phyloP scores from a whole-genome alignment of 2,888 invertebrate genomes.

The Chrysolina haemoptera region DNA sequence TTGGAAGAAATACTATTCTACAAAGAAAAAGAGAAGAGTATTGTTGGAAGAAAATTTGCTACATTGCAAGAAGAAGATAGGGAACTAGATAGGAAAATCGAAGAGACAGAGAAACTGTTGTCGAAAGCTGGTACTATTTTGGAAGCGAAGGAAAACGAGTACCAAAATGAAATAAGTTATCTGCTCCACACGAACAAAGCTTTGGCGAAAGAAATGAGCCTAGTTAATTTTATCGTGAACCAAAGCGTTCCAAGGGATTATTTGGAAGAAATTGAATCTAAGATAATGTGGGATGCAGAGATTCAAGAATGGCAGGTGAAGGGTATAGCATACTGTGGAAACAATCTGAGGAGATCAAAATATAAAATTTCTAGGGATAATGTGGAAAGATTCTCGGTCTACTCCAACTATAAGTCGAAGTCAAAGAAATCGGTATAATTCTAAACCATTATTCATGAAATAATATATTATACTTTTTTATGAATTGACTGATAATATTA shows the following conservation, averaged over 20 bases:
- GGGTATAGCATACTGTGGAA: slow-evolving; percentile 97
- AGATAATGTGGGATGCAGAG: slow-evolving; percentile 96
- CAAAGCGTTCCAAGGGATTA: slow-evolving; percentile 92
- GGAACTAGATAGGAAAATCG: slow-evolving; percentile 88
- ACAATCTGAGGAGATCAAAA: slow-evolving; percentile 74
- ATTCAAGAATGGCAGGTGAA: slow-evolving; percentile 97
- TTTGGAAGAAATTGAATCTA: slow-evolving; percentile 87
- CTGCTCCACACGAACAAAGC: slow-evolving; percentile 82
- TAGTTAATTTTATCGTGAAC: slow-evolving; percentile 89
- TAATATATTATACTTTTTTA: no score
- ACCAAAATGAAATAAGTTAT: slow-evolving; percentile 55
- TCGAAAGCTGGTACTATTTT: slow-evolving; percentile 83
- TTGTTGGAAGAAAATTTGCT: slow-evolving; percentile 89
- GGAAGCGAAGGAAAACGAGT: slow-evolving; percentile 74
- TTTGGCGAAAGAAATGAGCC: slow-evolving; percentile 78
- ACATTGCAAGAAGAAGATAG: slow-evolving; percentile 93
- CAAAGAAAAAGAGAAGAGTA: slow-evolving; percentile 89
- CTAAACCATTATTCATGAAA: background rate
- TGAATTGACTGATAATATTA: no score
- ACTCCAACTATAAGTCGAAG: slow-evolving; percentile 30
- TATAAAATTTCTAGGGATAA: background rate
- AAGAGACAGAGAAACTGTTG: slow-evolving; percentile 87
- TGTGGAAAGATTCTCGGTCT: slow-evolving; percentile 16
- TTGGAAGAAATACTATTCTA: slow-evolving; percentile 84
- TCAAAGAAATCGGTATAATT: background rate